phyloP scores from a whole-genome alignment of 1,140 invertebrate genomes.

The Adoxophyes honmai region DNA sequence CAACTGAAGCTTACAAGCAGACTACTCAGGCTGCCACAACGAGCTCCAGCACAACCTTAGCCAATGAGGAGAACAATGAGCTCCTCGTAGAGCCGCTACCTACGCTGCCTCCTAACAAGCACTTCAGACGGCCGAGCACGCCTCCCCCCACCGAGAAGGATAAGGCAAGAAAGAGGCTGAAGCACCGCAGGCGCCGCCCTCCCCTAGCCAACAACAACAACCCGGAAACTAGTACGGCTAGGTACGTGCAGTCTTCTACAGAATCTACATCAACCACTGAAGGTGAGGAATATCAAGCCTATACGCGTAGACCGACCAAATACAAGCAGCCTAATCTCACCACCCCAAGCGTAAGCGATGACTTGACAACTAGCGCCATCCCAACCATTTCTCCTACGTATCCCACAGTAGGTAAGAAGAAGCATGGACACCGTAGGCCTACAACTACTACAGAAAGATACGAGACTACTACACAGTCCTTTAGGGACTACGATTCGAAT shows the following conservation, averaged over 20 bases:
- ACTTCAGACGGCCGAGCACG: slow-evolving; percentile 66
- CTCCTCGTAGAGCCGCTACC: slow-evolving; percentile 49
- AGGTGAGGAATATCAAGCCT: slow-evolving; percentile 52
- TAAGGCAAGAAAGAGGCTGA: slow-evolving; percentile 62
- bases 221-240: slow-evolving; percentile 45
- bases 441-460: slow-evolving; percentile 50
- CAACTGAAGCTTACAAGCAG: slow-evolving; percentile 42
- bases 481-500: slow-evolving; percentile 37
- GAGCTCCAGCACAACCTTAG: slow-evolving; percentile 23
- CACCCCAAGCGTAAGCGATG: slow-evolving; percentile 61
- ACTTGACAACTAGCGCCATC: slow-evolving; percentile 69
- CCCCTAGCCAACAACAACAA: slow-evolving; percentile 39
- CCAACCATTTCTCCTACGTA: slow-evolving; percentile 66
- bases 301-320: slow-evolving; percentile 57
- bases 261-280: slow-evolving; percentile 42
- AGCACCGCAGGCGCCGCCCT: slow-evolving; percentile 66
- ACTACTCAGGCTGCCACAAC: slow-evolving; percentile 37
- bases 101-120: slow-evolving; percentile 66
- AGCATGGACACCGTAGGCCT: slow-evolving; percentile 50
- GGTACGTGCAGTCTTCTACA: slow-evolving; percentile 32
- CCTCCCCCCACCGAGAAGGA: slow-evolving; percentile 52
- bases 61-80: slow-evolving; percentile 39
- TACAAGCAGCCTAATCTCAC: slow-evolving; percentile 45
- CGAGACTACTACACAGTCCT: slow-evolving; percentile 52
- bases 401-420: slow-evolving; percentile 66